Percentiles rank a stretch among this genome's conserved stretches.
Conservation (phyloP, 2,113 vertebrate genomes). For the Otocyon megalotis region DNA sequence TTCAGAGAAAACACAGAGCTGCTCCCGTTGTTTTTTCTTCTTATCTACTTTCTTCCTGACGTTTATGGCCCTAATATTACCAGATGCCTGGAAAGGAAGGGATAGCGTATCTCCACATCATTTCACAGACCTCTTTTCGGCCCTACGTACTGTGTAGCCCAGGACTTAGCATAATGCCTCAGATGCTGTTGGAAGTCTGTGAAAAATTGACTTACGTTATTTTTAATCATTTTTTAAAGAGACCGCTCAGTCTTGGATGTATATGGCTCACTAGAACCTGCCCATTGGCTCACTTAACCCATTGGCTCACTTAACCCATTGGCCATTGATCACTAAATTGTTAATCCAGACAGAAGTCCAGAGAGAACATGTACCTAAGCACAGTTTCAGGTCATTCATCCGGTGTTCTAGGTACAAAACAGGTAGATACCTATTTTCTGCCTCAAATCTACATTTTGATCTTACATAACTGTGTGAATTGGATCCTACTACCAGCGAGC, state of each 20-base stretch:
- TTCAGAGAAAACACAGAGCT: neutral
- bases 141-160: neutral
- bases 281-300: neutral
- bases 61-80: neutral
- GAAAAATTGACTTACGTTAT: neutral
- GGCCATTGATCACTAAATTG: too few relatives aligned
- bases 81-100: neutral
- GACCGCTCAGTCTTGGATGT: neutral
- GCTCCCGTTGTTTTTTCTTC: neutral
- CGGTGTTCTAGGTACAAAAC: neutral
- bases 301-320: neutral
- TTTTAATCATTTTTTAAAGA: conserved; percentile 39
- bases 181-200: neutral
- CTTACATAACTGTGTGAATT: neutral
- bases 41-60: neutral
- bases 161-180: neutral
- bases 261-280: neutral
- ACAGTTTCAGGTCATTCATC: neutral
- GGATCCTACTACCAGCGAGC: neutral
- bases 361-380: fast-evolving
- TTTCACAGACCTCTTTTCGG: neutral
- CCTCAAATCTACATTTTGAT: neutral
- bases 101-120: neutral
- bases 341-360: too few relatives aligned
- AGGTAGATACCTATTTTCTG: neutral